phyloP scores from a whole-genome alignment of 2,797 vertebrate genomes.

The Ptychadena robeensis region DNA sequence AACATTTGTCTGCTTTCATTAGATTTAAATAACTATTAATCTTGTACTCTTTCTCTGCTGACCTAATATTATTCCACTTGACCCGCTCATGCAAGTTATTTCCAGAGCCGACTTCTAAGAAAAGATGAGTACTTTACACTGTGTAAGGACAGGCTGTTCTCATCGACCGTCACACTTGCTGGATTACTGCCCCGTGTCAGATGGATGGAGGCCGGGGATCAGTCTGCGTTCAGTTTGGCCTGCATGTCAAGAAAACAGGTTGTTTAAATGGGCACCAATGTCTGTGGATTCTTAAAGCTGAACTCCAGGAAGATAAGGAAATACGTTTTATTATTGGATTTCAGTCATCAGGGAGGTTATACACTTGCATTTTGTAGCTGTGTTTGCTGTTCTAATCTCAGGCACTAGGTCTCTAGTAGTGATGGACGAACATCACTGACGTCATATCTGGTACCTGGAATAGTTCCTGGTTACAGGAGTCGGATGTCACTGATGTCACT shows the following conservation, averaged over 20 bases:
- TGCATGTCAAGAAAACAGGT: background rate
- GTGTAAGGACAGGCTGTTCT: constrained; percentile 7
- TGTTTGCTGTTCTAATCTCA: too few relatives aligned
- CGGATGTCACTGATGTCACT: too few relatives aligned
- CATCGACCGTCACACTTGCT: background rate
- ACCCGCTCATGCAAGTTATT: constrained; percentile 41
- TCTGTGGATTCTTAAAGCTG: background rate
- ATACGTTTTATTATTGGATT: too few relatives aligned
- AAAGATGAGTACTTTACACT: constrained; percentile 4
- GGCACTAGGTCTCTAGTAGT: too few relatives aligned
- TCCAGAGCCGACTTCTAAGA: constrained; percentile 30
- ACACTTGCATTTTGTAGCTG: too few relatives aligned
- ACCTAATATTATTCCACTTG: constrained; percentile 55
- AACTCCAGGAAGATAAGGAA: background rate
- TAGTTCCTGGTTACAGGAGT: too few relatives aligned
- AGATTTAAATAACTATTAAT: constrained; percentile 51
- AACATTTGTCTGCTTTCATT: constrained; percentile 49
- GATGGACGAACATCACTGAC: too few relatives aligned
- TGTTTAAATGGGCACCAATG: background rate
- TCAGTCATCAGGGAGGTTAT: too few relatives aligned
- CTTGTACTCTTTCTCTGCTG: constrained; percentile 47
- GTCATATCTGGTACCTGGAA: too few relatives aligned
- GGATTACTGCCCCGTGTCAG: constrained; percentile 2
- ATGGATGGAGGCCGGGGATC: background rate
- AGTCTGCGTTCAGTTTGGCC: background rate